Base-by-base conservation (phyloP, 2,888 invertebrate genomes). In the Tridacna crocea region DNA sequence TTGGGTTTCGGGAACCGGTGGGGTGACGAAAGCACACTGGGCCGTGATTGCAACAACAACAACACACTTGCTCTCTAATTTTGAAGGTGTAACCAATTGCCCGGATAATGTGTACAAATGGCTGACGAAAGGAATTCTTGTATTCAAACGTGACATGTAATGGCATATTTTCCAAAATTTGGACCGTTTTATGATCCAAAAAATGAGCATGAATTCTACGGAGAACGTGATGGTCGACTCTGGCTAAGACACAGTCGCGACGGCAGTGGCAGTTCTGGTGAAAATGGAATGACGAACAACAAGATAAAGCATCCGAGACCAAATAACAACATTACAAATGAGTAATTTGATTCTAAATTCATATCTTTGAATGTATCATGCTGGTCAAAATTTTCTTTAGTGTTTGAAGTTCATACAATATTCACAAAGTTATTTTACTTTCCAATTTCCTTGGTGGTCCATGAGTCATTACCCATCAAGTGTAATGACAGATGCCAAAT, bases 151-250 rank as follows among this genome's bases (percentile, higher is more conserved):
- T 51, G 51, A 24, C n/a, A 70, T 47, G 46, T 79, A 70, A 89
- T 89, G 89, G 87, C 89, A 80, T 88, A 85, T 84, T 90, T 88
- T 68, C 88, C 89, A 15, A 84, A 82, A 60, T 81, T 87, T 55
- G 87, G 85, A 19, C 90, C 90, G 22, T 89, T 89, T 82, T 90
- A 88, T 82, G 89, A 89, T 70, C 90, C 90, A 51, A 74, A 81
- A n/a, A 86, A 87, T 79, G 89, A 88, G 24, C 88, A 88, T 63
- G 88, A 88, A 83, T 82, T 89, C 27, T 89, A 87, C 66, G 87
- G 83, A 27, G 88, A 88, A 55, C 70, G 79, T 26, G 87, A 88
- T 76, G 89, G 89, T 15, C 78, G 87, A 72, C 79, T 89, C 36
- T 80, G 82, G 65, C 58, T 82, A 60, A 82, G 82, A 77, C 76